phyloP scores from a whole-genome alignment of 1,140 invertebrate genomes.

The Drosophila kepulauana region DNA sequence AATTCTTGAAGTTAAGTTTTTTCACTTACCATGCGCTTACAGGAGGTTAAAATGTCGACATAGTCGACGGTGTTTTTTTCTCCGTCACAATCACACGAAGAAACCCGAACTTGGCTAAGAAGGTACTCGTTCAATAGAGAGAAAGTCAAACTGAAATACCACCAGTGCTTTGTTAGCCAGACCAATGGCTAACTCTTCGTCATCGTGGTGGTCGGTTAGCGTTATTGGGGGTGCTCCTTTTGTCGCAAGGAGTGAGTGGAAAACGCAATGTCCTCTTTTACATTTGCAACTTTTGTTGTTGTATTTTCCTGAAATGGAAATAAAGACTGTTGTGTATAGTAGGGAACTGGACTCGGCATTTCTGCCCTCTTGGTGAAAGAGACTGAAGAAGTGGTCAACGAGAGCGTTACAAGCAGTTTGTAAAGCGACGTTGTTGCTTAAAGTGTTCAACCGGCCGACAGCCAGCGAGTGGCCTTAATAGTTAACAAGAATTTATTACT shows the following conservation, averaged over 20 bases:
- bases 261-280: constrained; percentile 78
- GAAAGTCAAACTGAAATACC: constrained; percentile 35
- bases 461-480: neutral
- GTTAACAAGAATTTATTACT: constrained; percentile 19
- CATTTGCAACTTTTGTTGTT: constrained; percentile 72
- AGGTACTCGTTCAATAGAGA: constrained; percentile 19
- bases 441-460: constrained; percentile 29
- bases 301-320: constrained; percentile 66
- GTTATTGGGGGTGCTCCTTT: constrained; percentile 13
- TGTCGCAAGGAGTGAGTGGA: constrained; percentile 33
- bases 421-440: constrained; percentile 38
- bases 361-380: constrained; percentile 15
- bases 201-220: constrained; percentile 8
- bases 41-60: constrained; percentile 16
- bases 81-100: constrained; percentile 44
- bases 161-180: constrained; percentile 17
- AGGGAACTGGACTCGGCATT: constrained; percentile 23
- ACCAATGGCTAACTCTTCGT: constrained; percentile 47
- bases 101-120: constrained; percentile 54
- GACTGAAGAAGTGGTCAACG: constrained; percentile 39
- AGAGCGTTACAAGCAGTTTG: constrained; percentile 59
- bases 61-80: constrained; percentile 15
- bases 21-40: neutral
- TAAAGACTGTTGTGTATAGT: constrained; percentile 23
- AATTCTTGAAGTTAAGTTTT: neutral